phyloP scores from a whole-genome alignment of 2,797 vertebrate species.

The Hoplostethus mediterraneus region DNA sequence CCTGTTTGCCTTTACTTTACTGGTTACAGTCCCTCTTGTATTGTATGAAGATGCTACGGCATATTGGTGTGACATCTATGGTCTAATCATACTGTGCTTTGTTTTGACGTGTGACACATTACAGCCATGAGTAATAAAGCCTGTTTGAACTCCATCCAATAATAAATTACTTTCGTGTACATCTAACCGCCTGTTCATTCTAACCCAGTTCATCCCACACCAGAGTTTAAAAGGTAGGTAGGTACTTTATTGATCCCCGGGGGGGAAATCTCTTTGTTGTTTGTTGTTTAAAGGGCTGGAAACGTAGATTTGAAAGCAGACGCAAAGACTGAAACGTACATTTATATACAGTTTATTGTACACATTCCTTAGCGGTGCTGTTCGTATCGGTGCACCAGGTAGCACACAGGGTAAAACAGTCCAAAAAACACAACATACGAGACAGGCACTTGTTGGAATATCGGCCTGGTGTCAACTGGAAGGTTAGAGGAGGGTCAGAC shows the following conservation, averaged over 20 bases:
- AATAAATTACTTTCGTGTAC: constrained; percentile 57
- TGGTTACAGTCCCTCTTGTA: constrained; percentile 13
- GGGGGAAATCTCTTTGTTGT: too few species aligned
- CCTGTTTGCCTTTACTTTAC: constrained; percentile 40
- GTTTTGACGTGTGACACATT: constrained; percentile 20
- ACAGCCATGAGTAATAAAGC: constrained; percentile 1
- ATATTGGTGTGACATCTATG: constrained; percentile 25
- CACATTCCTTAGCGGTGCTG: constrained; percentile 54
- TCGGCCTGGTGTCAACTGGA: constrained; percentile 27
- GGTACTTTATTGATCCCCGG: too few species aligned
- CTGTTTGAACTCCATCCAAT: constrained; percentile 20
- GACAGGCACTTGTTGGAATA: constrained; percentile 62
- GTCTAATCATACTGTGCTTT: constrained; percentile 24
- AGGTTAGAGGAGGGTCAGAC: neutral
- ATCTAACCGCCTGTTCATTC: constrained; percentile 9
- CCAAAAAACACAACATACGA: constrained; percentile 33
- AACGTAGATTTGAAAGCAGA: neutral
- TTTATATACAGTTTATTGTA: constrained; percentile 82
- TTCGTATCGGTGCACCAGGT: constrained; percentile 50
- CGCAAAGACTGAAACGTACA: constrained; percentile 21
- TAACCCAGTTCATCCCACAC: neutral
- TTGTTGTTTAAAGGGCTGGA: too few species aligned
- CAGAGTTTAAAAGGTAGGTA: neutral
- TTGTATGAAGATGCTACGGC: neutral
- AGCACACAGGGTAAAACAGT: constrained; percentile 41